A percentile compares a stretch with the other conserved stretches of the same genome.
phyloP scores from a whole-genome alignment of 1,140 invertebrate species.

The Doryteuthis pealeii region DNA sequence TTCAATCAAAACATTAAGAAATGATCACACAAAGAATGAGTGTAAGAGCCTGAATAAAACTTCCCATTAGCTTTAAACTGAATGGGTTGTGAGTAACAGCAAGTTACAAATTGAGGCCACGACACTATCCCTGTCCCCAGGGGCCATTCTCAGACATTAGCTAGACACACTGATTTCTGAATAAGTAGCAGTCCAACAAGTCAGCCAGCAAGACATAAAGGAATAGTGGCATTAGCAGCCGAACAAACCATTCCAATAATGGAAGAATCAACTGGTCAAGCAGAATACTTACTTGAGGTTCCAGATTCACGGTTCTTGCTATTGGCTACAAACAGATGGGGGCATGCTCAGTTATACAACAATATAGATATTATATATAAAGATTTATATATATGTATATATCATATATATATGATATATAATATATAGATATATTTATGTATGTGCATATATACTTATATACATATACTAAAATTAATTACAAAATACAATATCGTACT shows the following conservation, averaged over 20 bases:
- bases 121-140: too few relatives aligned
- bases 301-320: conserved; percentile 9
- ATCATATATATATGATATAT: neutral
- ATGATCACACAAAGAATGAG: too few relatives aligned
- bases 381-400: neutral
- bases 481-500: too few relatives aligned
- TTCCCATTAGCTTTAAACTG: too few relatives aligned
- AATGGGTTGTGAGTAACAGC: too few relatives aligned
- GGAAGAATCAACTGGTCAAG: neutral
- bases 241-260: neutral
- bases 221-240: too few relatives aligned
- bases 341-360: neutral
- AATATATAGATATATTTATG: neutral
- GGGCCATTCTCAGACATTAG: too few relatives aligned
- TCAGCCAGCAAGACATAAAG: neutral
- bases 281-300: conserved; percentile 8
- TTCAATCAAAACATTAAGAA: too few relatives aligned
- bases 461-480: too few relatives aligned
- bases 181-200: neutral
- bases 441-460: neutral
- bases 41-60: too few relatives aligned
- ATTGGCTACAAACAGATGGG: conserved; percentile 12
- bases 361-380: neutral
- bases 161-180: too few relatives aligned
- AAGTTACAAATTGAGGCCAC: too few relatives aligned